Conservation (phyloP, 2,113 vertebrate species). For the Nyctereutes procyonoides region DNA sequence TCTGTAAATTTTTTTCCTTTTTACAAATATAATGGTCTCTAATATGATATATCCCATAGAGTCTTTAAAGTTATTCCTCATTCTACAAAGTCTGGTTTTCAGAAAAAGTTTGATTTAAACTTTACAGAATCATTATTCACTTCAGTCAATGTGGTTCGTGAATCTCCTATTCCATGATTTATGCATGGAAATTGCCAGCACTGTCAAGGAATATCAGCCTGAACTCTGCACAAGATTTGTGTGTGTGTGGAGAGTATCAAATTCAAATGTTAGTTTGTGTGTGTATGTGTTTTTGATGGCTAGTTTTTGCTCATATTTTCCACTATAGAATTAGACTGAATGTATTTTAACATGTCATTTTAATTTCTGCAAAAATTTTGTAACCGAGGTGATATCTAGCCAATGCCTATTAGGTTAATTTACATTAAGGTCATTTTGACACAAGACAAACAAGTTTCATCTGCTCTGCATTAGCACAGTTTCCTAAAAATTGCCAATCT, state of each 20-base stretch:
- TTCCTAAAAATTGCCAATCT: not conserved
- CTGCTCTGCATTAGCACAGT: not conserved
- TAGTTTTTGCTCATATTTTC: not conserved
- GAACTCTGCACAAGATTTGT: not conserved
- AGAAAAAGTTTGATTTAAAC: constrained; percentile 26
- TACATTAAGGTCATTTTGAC: not conserved
- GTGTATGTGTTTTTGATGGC: not conserved
- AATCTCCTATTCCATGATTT: constrained; percentile 27
- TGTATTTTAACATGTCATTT: not conserved
- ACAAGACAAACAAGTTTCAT: not conserved
- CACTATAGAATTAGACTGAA: not conserved
- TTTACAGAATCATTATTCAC: constrained; percentile 34
- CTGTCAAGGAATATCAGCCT: constrained; percentile 8
- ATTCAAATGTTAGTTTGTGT: not conserved
- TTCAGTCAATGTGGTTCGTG: not conserved
- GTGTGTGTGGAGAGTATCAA: not conserved
- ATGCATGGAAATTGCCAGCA: constrained; percentile 24
- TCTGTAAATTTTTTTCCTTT: not conserved
- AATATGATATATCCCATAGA: not conserved
- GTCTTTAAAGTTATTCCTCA: constrained; percentile 52
- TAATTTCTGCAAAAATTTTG: not conserved
- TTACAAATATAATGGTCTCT: constrained; percentile 37
- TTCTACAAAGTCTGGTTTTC: not conserved
- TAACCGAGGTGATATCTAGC: not conserved
- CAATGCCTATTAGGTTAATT: not conserved